phyloP scores from a whole-genome alignment of 1,140 invertebrate genomes.

The Marisa cornuarietis region DNA sequence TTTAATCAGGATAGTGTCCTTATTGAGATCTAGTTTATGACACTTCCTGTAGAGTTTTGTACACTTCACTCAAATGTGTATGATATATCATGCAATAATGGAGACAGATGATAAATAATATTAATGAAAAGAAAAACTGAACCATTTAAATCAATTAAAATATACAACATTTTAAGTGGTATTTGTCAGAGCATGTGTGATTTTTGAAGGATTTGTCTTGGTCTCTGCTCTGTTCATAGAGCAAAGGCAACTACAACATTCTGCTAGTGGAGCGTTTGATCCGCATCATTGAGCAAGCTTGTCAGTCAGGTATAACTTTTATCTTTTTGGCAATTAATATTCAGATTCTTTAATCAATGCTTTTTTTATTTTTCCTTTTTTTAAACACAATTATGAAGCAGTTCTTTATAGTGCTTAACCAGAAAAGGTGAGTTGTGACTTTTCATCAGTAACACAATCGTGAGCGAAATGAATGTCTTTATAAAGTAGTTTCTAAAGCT shows the following conservation, averaged over 20 bases:
- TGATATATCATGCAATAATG: too few relatives aligned
- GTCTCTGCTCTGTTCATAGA: slow-evolving; percentile 20
- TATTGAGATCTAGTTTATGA: too few relatives aligned
- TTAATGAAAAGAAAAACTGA: too few relatives aligned
- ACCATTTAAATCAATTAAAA: background rate
- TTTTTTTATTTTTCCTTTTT: background rate
- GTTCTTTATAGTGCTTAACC: too few relatives aligned
- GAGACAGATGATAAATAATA: background rate
- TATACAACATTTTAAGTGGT: background rate
- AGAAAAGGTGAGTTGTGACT: too few relatives aligned
- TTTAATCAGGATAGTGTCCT: too few relatives aligned
- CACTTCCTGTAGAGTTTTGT: too few relatives aligned
- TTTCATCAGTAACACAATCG: too few relatives aligned
- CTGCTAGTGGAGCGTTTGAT: slow-evolving; percentile 82
- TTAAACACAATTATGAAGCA: background rate
- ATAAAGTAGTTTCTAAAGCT: too few relatives aligned
- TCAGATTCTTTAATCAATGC: background rate
- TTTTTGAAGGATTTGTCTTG: background rate
- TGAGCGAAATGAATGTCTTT: too few relatives aligned
- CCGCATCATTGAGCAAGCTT: slow-evolving; percentile 81
- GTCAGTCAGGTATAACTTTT: slow-evolving; percentile 72
- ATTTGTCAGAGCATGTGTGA: background rate
- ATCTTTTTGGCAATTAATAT: slow-evolving; percentile 1
- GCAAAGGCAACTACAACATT: slow-evolving; percentile 74
- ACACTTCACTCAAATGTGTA: too few relatives aligned